Percentiles rank a stretch among this genome's conserved stretches.
Evolutionary conservation across 2,888 invertebrate genomes (phyloP).

Genomic region (Neelides folsomi): DNA sequence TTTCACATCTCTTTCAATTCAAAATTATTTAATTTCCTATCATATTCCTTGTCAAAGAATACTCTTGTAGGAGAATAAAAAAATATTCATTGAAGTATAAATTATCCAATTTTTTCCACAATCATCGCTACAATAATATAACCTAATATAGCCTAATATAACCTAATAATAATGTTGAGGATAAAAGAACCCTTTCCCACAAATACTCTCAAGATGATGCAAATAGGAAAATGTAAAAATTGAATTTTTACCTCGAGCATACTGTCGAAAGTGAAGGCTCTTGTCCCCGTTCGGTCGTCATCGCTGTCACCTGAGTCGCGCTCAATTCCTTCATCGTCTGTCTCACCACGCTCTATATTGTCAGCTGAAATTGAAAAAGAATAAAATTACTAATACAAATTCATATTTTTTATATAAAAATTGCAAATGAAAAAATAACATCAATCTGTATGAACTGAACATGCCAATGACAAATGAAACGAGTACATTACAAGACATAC

Average conservation of each 20-base stretch:
- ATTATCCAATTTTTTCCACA: too few relatives aligned
- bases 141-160: too few relatives aligned
- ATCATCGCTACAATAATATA: too few relatives aligned
- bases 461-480: conserved; percentile 2
- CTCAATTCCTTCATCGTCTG: conserved; percentile 81
- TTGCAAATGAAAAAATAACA: neutral
- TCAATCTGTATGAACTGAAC: conserved; percentile 1
- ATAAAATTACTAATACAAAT: conserved; percentile 5
- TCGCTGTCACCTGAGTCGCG: conserved; percentile 65
- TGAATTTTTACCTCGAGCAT: conserved; percentile 23
- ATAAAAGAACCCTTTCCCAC: too few relatives aligned
- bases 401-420: conserved; percentile 6
- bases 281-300: conserved; percentile 36
- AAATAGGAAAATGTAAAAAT: neutral
- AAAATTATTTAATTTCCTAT: too few relatives aligned
- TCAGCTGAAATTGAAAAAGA: conserved; percentile 22
- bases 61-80: too few relatives aligned
- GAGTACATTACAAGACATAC: neutral
- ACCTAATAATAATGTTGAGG: too few relatives aligned
- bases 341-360: conserved; percentile 44
- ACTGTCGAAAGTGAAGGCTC: conserved; percentile 28
- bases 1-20: too few relatives aligned
- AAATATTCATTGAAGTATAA: too few relatives aligned
- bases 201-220: too few relatives aligned
- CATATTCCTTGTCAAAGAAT: too few relatives aligned